Evolutionary conservation across 1,140 invertebrate species (phyloP), one percentile per base, ranked within the genome.

Genomic region (Hydropsyche tenuis): DNA sequence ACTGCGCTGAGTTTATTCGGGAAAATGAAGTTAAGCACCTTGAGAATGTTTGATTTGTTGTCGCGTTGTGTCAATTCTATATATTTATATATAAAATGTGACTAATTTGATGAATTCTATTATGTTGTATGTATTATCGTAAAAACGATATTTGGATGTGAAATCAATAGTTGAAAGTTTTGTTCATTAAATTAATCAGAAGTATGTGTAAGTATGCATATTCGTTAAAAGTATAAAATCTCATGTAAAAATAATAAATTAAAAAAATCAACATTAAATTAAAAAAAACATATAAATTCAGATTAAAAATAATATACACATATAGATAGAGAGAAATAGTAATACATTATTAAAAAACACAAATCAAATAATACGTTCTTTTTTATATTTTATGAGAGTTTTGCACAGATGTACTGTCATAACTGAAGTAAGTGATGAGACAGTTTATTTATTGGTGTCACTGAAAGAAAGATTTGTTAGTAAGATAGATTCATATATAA

Each of bases 381-480:
- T 53, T 53, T 53, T 53, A 53, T 53, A 18, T 53, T 53, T 18
- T 53, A 18, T 53, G 20, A 20, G 48, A 18, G 20, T 22, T 25
- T 60, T 60, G 9, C 20, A 60, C 23, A 27, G 56, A 60, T 60
- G 56, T 60, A 60, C 56, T 60, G 56, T 60, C 23, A 27, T 60
- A 60, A 60, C 23, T 60, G 56, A 60, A 60, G 56, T 60, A 60
- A 27, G 56, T 60, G 56, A 25, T 60, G 56, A 23, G 20, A 37
- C 30, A 37, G 30, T 37, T 37, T 37, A 37, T 22, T 60, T 22
- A 22, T 23, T 60, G 56, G 12, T 60, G 56, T 60, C 56, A 60
- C 56, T 60, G 56, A 60, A 60, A 60, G 56, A 60, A 60, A 60
- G 20, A 60, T 60, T 25, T 27, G 56, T 60, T 60, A 60, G 56